phyloP scores from a whole-genome alignment of 2,113 vertebrate genomes.

The Paracyprichromis sp. region DNA sequence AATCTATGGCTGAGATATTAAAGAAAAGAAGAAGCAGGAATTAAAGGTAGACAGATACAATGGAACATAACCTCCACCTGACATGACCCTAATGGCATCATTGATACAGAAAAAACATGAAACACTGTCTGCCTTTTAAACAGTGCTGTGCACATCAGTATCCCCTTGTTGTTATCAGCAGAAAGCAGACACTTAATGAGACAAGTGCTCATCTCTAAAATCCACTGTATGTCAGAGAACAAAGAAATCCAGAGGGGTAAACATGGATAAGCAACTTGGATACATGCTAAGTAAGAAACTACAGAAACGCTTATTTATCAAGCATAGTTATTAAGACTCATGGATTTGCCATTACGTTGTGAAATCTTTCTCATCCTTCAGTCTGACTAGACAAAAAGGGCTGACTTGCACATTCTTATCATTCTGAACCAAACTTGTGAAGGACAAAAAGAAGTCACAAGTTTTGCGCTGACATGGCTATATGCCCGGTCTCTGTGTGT shows the following conservation, averaged over 20 bases:
- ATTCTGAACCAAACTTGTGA: not conserved
- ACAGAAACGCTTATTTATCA: not conserved
- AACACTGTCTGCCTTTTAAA: not conserved
- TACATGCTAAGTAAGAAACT: not conserved
- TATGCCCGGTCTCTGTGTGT: not conserved
- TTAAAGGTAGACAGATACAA: not conserved
- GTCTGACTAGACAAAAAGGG: not conserved
- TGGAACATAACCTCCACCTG: constrained; percentile 14
- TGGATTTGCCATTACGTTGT: not conserved
- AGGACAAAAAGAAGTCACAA: constrained; percentile 21
- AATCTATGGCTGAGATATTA: constrained; percentile 1
- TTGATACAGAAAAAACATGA: not conserved
- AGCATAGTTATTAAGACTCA: not conserved
- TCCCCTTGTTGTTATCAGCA: not conserved
- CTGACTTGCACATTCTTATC: not conserved
- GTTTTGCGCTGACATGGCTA: constrained; percentile 6
- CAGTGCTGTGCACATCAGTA: not conserved
- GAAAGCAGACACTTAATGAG: constrained; percentile 1
- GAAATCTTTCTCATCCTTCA: not conserved
- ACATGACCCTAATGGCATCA: constrained; percentile 3
- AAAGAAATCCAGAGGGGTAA: not conserved
- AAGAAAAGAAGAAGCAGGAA: not conserved
- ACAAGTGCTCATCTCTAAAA: not conserved
- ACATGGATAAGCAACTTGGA: not conserved
- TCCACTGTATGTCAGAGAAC: not conserved